These are phyloP conservation scores for Manacus vitellinus DNA, from an alignment of 2,113 vertebrate genomes.

Conservation along the genomic window DNA sequence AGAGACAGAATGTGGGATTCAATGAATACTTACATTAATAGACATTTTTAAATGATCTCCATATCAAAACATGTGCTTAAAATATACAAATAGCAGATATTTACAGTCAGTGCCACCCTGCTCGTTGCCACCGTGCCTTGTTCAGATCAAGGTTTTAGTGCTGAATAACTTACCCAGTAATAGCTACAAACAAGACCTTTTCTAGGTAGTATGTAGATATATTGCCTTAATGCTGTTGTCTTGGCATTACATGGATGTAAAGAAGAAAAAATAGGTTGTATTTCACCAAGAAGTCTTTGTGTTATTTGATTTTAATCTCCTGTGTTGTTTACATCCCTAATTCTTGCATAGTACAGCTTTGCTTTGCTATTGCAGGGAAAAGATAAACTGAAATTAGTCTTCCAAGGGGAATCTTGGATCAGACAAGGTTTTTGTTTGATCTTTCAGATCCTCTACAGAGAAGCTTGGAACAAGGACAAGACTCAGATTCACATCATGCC, in stretches of 20 bases:
- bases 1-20: not conserved
- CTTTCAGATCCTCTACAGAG: constrained; percentile 75
- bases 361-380: not conserved
- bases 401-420: not conserved
- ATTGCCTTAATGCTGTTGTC: not conserved
- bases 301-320: not conserved
- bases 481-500: constrained; percentile 82
- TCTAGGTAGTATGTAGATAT: not conserved
- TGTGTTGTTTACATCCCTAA: not conserved
- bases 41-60: not conserved
- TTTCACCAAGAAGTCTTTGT: not conserved
- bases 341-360: not conserved
- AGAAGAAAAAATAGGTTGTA: not conserved
- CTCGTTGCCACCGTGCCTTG: not conserved
- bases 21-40: not conserved
- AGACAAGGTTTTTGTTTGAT: not conserved
- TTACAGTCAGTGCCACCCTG: not conserved
- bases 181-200: not conserved
- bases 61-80: not conserved
- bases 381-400: not conserved
- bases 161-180: not conserved
- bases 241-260: not conserved
- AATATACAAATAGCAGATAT: not conserved
- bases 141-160: not conserved
- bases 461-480: constrained; percentile 85